phyloP scores from a whole-genome alignment of 2,888 invertebrate genomes.

The Acronicta alni region DNA sequence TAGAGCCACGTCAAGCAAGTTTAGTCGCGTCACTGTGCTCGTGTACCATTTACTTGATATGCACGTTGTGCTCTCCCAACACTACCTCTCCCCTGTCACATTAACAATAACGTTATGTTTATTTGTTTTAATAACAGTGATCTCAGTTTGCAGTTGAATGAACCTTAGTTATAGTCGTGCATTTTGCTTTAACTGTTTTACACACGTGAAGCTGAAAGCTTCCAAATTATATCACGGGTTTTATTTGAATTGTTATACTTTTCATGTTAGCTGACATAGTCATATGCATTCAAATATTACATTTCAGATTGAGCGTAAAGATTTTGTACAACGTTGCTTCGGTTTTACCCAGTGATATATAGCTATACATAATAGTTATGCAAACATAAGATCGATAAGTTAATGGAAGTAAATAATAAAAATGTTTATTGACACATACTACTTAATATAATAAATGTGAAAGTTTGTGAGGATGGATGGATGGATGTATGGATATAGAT shows the following conservation, averaged over 20 bases:
- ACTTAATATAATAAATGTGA: too few species aligned
- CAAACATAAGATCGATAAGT: too few species aligned
- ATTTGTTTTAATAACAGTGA: slow-evolving; percentile 48
- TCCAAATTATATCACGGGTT: slow-evolving; percentile 30
- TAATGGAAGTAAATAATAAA: too few species aligned
- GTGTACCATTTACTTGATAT: slow-evolving; percentile 27
- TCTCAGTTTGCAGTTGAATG: slow-evolving; percentile 35
- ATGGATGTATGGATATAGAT: too few species aligned
- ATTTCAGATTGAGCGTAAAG: slow-evolving; percentile 18
- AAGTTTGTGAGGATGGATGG: too few species aligned
- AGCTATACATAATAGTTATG: too few species aligned
- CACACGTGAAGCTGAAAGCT: slow-evolving; percentile 22
- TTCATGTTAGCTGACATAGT: slow-evolving; percentile 11
- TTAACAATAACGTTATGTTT: slow-evolving; percentile 39
- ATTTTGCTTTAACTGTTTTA: slow-evolving; percentile 21
- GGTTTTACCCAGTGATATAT: too few species aligned
- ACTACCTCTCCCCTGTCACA: slow-evolving; percentile 5
- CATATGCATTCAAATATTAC: slow-evolving; percentile 26
- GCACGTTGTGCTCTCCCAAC: slow-evolving; percentile 10
- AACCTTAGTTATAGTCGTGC: slow-evolving; percentile 27
- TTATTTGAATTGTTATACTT: slow-evolving; percentile 31
- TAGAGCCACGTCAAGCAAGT: slow-evolving; percentile 26
- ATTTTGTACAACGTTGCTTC: slow-evolving; percentile 9
- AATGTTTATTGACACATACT: too few species aligned
- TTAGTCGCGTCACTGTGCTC: slow-evolving; percentile 33